Evolutionary conservation across 1,140 invertebrate species (phyloP), one percentile per base, ranked within the genome.

Genomic region (Drosophila nigromelanica): DNA sequence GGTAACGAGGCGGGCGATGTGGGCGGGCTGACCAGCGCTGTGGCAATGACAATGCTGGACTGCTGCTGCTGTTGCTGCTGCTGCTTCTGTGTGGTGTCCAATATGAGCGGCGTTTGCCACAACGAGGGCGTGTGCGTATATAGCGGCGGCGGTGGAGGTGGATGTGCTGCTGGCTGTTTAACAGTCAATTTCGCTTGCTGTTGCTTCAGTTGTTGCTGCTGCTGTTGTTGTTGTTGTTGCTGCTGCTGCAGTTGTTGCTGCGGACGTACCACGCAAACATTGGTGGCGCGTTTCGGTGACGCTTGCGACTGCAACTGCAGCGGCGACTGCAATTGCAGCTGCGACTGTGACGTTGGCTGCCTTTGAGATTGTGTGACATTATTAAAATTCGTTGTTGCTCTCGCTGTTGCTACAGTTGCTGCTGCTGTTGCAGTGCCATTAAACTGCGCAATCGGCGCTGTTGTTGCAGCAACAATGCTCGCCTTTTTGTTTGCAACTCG

Each of bases 331-430:
- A 74, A 51, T 30, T 78, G 75, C 61, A 71, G 37, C 59, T 85
- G 86, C 63, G 76, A 37, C 64, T 76, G 71, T 64, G 76, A 50
- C 52, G 69, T 64, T 43, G 68, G 73, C 73, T 72, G 83, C 71
- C 75, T 80, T 68, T 81, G 89, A 76, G 78, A 85, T 89, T 90
- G 83, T 82, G 86, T 86, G 78, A 86, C 85, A 89, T 89, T 77
- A 75, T 90, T 81, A 51, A 82, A 89, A 87, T 90, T 90, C 78
- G 82, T 87, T 77, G 87, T 63, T 73, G 60, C 37, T 75, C 61
- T 24, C 59, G 63, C 43, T 63, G 56, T 15, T 43, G 55, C 24
- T 60, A 56, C 27, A 33, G 54, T 33, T 51, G 51, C 18, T 73
- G 61, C 27, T 54, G 63, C 37, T 52, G 71, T 21, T 54, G 71